Evolutionary conservation across 2,888 invertebrate species (phyloP).

Genomic region (Pterostichus niger): DNA sequence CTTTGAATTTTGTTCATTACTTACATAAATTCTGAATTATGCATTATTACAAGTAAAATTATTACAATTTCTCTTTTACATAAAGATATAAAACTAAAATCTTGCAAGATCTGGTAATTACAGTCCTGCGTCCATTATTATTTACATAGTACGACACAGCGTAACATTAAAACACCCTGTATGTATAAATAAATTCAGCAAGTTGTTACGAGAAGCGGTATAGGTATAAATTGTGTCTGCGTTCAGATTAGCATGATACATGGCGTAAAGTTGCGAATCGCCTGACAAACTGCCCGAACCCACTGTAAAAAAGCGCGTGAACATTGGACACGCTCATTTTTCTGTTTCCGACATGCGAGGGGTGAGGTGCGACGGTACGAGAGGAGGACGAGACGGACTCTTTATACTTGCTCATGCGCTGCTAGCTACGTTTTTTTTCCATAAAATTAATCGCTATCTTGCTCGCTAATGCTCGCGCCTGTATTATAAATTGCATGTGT

Average conservation of each 20-base stretch:
- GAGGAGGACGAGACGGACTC: conserved; percentile 1
- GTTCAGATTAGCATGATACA: conserved; percentile 62
- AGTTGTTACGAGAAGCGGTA: conserved; percentile 39
- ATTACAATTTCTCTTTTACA: no score
- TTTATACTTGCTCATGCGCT: conserved; percentile 20
- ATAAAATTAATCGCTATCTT: conserved; percentile 55
- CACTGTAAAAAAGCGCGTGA: conserved; percentile 43
- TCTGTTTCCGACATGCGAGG: conserved; percentile 44
- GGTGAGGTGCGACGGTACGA: no score
- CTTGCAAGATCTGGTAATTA: no score
- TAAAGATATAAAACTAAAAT: no score
- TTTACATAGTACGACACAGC: no score
- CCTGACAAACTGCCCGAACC: conserved; percentile 59
- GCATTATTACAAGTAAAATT: no score
- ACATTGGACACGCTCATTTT: conserved; percentile 56
- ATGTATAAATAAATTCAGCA: conserved; percentile 20
- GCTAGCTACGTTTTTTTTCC: conserved; percentile 26
- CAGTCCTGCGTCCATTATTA: no score
- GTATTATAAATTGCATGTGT: conserved; percentile 61
- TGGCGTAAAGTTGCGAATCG: conserved; percentile 61
- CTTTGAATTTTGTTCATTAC: no score
- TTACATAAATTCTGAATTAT: no score
- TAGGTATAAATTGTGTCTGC: conserved; percentile 58
- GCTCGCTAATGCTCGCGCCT: conserved; percentile 51
- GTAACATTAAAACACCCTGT: neutral